These are phyloP conservation scores for Rotaria magnacalcarata DNA, from an alignment of 2,888 invertebrate genomes.

Conservation along the genomic window DNA sequence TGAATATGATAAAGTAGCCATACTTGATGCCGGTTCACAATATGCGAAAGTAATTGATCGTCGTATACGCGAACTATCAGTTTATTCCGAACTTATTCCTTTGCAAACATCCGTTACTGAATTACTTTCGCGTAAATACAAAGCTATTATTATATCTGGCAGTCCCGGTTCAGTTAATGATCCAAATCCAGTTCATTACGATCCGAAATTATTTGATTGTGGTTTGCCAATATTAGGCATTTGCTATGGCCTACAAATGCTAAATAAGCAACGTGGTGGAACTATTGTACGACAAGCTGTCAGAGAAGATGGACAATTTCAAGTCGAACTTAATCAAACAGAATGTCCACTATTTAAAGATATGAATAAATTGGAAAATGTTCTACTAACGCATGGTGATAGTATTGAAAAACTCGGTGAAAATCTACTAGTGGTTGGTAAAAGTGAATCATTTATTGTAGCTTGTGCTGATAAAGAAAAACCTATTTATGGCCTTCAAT, in stretches of 20 bases:
- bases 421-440: background rate
- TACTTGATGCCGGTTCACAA: conserved; percentile 29
- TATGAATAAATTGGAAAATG: conserved; percentile 73
- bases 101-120: background rate
- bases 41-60: conserved; percentile 31
- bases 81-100: conserved; percentile 5
- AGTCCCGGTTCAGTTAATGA: conserved; percentile 4
- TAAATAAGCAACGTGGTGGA: conserved; percentile 95
- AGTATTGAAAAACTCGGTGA: conserved; percentile 65
- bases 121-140: background rate
- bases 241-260: conserved; percentile 67
- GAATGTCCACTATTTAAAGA: conserved; percentile 59
- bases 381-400: conserved; percentile 93
- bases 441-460: background rate
- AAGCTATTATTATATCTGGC: conserved; percentile 10
- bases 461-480: conserved; percentile 66
- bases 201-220: background rate
- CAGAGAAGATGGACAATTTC: conserved; percentile 88
- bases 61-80: background rate
- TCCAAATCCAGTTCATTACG: conserved; percentile 30
- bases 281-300: conserved; percentile 78
- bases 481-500: conserved; percentile 76
- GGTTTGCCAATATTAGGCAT: conserved; percentile 21
- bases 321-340: conserved; percentile 76
- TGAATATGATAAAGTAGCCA: conserved; percentile 6